Conservation (phyloP, 2,113 vertebrate genomes). For the Athene noctua region DNA sequence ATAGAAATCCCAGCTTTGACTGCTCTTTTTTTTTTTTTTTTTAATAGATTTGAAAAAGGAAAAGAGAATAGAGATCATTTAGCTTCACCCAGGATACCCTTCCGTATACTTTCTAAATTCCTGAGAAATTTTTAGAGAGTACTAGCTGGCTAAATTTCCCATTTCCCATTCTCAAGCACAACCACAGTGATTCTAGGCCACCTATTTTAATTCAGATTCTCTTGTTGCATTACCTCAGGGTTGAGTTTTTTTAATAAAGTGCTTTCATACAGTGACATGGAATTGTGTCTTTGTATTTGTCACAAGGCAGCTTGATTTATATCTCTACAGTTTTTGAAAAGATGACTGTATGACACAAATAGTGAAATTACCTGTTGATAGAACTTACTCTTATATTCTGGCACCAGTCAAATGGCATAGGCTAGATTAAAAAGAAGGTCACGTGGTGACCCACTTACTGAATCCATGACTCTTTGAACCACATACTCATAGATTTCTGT, state of each 20-base stretch:
- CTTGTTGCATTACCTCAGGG: not conserved
- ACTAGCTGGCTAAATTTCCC: not conserved
- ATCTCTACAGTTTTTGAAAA: not conserved
- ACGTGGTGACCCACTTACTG: rapidly evolving
- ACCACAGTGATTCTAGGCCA: not conserved
- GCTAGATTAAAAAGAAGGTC: not conserved
- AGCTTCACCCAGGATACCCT: not conserved
- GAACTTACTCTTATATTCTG: not conserved
- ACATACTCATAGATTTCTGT: not conserved
- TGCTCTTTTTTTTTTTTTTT: not conserved
- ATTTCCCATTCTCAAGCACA: not conserved
- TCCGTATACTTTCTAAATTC: not conserved
- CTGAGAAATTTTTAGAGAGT: not conserved
- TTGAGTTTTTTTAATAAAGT: not conserved
- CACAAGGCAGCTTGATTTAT: not conserved
- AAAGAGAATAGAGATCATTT: not conserved
- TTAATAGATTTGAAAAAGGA: not conserved
- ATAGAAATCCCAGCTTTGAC: not conserved
- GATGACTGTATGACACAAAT: not conserved
- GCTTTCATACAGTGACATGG: not conserved
- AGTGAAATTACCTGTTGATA: not conserved
- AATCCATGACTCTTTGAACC: not conserved
- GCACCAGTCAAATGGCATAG: not conserved
- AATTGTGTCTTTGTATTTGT: not conserved
- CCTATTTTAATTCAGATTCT: not conserved